Evolutionary conservation across 2,113 vertebrate genomes (phyloP).

Genomic region (Varanus komodoensis): DNA sequence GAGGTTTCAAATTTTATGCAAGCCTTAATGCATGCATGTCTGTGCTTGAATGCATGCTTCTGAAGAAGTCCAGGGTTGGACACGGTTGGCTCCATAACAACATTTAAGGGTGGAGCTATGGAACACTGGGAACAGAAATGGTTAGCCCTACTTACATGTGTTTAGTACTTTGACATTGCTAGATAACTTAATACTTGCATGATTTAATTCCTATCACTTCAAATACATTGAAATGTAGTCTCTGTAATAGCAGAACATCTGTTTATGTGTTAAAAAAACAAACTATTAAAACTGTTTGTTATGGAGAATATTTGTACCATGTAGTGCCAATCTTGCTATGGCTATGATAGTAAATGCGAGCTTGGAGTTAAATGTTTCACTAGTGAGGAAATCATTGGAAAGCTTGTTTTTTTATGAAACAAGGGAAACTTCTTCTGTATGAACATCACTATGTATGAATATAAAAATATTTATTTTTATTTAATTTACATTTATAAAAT

Average conservation of each 20-base stretch:
- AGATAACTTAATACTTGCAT: too few species aligned
- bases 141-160: too few species aligned
- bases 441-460: too few species aligned
- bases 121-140: too few species aligned
- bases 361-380: neutral
- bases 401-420: neutral
- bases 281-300: neutral
- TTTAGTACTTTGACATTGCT: too few species aligned
- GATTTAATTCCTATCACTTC: neutral
- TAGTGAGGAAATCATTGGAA: neutral
- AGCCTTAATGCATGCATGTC: too few species aligned
- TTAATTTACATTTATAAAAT: conserved; percentile 31
- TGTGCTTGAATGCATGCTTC: too few species aligned
- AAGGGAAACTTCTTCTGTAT: neutral
- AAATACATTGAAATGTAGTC: neutral
- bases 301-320: neutral
- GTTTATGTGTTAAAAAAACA: neutral
- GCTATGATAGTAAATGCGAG: neutral
- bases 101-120: too few species aligned
- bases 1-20: too few species aligned
- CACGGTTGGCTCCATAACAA: too few species aligned
- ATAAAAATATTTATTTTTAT: conserved; percentile 21
- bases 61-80: too few species aligned
- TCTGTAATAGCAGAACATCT: neutral
- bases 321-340: neutral